phyloP scores from a whole-genome alignment of 2,797 vertebrate genomes.

The Poecilia velifera region DNA sequence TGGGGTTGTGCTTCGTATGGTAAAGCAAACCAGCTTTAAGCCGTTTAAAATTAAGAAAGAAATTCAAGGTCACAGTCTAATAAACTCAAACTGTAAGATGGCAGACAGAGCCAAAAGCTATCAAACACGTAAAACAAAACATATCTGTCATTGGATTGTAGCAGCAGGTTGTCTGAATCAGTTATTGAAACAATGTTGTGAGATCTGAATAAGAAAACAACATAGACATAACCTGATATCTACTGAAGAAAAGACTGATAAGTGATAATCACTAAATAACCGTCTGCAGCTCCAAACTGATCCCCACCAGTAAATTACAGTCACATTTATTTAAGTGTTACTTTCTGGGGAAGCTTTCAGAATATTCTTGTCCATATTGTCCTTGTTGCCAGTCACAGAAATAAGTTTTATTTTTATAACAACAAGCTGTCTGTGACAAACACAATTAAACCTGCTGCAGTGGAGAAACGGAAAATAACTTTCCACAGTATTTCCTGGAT shows the following conservation, averaged over 20 bases:
- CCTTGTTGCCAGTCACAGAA: neutral
- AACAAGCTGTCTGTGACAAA: neutral
- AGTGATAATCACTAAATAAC: neutral
- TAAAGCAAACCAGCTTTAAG: neutral
- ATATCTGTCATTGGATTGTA: neutral
- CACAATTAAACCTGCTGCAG: neutral
- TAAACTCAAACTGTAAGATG: neutral
- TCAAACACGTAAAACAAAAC: neutral
- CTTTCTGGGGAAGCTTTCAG: neutral
- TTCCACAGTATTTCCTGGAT: neutral
- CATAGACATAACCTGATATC: neutral
- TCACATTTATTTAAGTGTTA: neutral
- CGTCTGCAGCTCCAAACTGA: neutral
- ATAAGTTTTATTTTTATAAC: neutral
- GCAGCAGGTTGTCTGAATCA: neutral
- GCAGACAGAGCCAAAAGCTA: neutral
- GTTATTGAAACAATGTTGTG: neutral
- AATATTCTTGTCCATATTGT: neutral
- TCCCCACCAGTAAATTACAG: neutral
- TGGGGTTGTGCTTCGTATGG: neutral
- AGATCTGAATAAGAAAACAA: neutral
- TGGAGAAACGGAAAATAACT: neutral
- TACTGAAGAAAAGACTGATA: neutral
- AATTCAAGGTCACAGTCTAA: neutral
- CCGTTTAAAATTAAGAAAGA: neutral